phyloP scores from a whole-genome alignment of 2,888 invertebrate genomes.

The Empis livida region DNA sequence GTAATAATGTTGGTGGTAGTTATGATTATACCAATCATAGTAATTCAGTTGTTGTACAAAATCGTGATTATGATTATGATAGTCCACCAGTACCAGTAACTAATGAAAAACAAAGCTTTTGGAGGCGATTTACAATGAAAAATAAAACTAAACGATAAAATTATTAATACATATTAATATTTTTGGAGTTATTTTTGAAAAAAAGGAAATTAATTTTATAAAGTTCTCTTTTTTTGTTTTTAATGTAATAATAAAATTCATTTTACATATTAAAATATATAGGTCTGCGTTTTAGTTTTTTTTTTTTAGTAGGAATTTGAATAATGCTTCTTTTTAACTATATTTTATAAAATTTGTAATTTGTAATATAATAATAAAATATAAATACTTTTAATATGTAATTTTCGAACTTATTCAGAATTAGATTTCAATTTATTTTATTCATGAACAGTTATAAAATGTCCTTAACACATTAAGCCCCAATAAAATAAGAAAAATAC shows the following conservation, averaged over 20 bases:
- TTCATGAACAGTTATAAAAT: no score
- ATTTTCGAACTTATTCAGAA: no score
- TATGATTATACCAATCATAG: slow-evolving; percentile 15
- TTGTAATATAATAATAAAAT: neutral
- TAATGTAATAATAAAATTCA: no score
- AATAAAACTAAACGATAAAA: slow-evolving; percentile 52
- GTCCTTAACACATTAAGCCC: no score
- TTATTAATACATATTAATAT: neutral
- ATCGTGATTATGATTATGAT: slow-evolving; percentile 35
- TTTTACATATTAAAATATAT: neutral
- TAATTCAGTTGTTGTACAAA: slow-evolving; percentile 24
- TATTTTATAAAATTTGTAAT: neutral
- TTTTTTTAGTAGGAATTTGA: neutral
- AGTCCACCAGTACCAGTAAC: slow-evolving; percentile 30
- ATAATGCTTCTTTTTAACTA: neutral
- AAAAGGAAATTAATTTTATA: neutral
- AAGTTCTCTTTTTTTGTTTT: neutral
- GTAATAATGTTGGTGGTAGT: slow-evolving; percentile 4
- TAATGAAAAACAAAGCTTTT: slow-evolving; percentile 49
- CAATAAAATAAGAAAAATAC: no score
- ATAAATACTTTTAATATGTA: no score
- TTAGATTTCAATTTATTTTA: no score
- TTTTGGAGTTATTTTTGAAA: neutral
- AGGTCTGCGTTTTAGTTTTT: neutral
- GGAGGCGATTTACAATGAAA: slow-evolving; percentile 57